These are phyloP conservation scores for Semnornis frantzii DNA, from an alignment of 2,113 vertebrate genomes.

Conservation along the genomic window DNA sequence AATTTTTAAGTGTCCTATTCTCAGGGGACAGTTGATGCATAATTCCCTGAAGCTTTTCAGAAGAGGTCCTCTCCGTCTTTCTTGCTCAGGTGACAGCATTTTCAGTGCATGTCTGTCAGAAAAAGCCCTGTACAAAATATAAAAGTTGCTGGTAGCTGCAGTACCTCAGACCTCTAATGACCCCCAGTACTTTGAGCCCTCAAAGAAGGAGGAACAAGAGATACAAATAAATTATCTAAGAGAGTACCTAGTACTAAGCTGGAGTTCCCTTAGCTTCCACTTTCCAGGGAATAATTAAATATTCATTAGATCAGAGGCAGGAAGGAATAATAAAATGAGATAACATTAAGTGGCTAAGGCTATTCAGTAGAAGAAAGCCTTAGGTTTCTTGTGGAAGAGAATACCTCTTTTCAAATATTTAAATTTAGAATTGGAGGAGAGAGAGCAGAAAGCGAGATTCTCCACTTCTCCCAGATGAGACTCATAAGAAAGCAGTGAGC, in stretches of 20 bases:
- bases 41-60: background rate
- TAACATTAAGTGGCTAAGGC: background rate
- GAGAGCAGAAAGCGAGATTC: background rate
- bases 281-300: conserved; percentile 25
- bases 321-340: background rate
- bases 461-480: background rate
- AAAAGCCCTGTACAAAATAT: background rate
- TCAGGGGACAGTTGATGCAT: no score
- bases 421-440: background rate
- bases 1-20: background rate
- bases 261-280: background rate
- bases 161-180: background rate
- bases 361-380: background rate
- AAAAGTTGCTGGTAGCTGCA: background rate
- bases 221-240: background rate
- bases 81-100: background rate
- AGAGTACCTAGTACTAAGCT: background rate
- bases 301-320: background rate
- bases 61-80: background rate
- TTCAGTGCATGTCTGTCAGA: background rate
- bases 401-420: conserved; percentile 24
- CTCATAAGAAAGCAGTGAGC: background rate
- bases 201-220: background rate
- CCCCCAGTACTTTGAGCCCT: background rate
- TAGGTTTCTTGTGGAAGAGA: background rate